Percentiles rank a stretch among this genome's conserved stretches.
These are phyloP conservation scores for Garrulus glandarius DNA, from an alignment of 2,797 vertebrate species.

Conservation along the genomic window DNA sequence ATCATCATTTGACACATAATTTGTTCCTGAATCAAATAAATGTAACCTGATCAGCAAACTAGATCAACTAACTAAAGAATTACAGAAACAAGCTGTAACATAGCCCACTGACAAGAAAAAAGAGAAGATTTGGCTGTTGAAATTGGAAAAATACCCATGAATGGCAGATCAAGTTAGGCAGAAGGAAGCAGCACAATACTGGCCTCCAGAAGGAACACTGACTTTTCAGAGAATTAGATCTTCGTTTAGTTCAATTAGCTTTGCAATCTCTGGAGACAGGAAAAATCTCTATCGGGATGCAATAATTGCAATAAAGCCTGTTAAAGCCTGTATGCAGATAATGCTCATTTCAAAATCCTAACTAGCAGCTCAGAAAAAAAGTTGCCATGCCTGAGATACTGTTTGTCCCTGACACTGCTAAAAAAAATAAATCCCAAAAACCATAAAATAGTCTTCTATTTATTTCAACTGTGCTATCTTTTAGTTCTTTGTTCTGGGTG, in stretches of 20 bases:
- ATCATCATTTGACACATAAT: neutral
- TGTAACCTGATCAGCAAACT: neutral
- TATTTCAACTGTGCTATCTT: conserved; percentile 28
- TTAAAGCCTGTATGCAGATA: neutral
- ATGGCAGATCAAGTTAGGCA: neutral
- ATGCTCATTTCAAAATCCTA: neutral
- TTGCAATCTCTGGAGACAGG: neutral
- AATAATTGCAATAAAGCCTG: neutral
- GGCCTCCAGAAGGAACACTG: neutral
- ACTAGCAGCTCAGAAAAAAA: neutral
- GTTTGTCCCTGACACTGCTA: neutral
- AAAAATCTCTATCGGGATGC: neutral
- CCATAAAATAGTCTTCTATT: neutral
- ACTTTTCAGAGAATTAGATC: neutral
- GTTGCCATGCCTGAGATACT: neutral
- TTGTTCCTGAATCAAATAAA: neutral
- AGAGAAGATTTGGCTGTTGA: neutral
- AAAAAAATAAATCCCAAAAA: neutral
- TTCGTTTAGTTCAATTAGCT: neutral
- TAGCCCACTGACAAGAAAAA: neutral
- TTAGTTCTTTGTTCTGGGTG: conserved; percentile 29
- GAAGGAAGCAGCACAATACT: neutral
- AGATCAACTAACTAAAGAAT: neutral
- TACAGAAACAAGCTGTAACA: neutral
- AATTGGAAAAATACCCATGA: neutral